phyloP scores from a whole-genome alignment of 2,113 vertebrate genomes.

The Ammodytes marinus region DNA sequence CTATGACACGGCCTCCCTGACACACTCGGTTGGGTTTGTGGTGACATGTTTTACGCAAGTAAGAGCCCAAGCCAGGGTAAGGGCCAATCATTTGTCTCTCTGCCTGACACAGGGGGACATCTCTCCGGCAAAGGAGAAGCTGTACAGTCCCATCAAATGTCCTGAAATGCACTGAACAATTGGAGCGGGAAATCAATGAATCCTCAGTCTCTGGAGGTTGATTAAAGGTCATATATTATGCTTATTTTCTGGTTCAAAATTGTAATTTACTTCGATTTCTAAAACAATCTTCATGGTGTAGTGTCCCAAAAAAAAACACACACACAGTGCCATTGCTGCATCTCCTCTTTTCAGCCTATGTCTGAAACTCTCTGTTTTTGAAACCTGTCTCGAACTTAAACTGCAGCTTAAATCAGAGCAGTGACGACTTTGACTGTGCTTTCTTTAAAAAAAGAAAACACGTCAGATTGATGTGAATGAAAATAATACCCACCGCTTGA shows the following conservation, averaged over 20 bases:
- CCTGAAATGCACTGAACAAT: neutral
- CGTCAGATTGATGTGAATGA: conserved; percentile 31
- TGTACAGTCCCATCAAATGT: neutral
- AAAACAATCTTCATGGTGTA: no score
- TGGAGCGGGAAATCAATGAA: neutral
- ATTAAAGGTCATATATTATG: neutral
- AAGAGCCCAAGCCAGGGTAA: conserved; percentile 49
- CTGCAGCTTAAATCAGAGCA: neutral
- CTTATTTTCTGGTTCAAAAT: no score
- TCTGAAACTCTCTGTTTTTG: no score
- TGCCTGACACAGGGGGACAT: conserved; percentile 4
- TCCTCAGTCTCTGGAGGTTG: neutral
- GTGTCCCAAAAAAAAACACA: no score
- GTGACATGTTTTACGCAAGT: conserved; percentile 63
- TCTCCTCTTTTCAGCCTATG: no score
- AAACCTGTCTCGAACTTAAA: no score
- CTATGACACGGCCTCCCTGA: conserved; percentile 48
- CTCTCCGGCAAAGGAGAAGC: neutral
- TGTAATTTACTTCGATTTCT: no score
- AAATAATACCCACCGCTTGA: conserved; percentile 33
- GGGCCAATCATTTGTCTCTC: conserved; percentile 31
- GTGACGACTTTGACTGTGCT: no score
- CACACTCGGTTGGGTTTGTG: conserved; percentile 55
- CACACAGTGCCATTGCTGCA: no score
- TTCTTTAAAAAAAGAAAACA: conserved; percentile 24